phyloP scores from a whole-genome alignment of 2,888 invertebrate species.

The Andrena chrysosceles region DNA sequence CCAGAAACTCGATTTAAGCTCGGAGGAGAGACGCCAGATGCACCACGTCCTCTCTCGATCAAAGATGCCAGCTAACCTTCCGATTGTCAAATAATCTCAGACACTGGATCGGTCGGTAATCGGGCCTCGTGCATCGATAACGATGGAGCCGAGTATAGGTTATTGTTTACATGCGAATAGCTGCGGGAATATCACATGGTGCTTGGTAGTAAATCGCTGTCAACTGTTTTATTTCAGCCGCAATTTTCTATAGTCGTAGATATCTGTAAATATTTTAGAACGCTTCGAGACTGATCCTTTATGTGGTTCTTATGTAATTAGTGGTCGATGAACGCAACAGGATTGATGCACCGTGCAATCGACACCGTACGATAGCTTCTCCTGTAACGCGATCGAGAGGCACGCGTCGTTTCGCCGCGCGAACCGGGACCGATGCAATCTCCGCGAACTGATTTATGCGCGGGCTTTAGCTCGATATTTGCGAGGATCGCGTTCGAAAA shows the following conservation, averaged over 20 bases:
- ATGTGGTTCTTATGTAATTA: constrained; percentile 12
- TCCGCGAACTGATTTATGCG: background rate
- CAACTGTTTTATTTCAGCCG: background rate
- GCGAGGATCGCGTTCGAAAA: background rate
- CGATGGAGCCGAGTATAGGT: constrained; percentile 42
- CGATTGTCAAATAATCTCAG: constrained; percentile 45
- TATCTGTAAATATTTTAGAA: background rate
- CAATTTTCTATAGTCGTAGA: background rate
- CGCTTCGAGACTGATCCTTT: background rate
- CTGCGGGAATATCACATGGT: constrained; percentile 34
- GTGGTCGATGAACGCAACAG: background rate
- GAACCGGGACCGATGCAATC: background rate
- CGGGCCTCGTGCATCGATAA: background rate
- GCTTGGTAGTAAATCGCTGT: background rate
- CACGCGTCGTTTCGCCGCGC: constrained; percentile 11
- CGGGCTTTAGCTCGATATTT: background rate
- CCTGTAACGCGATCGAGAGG: background rate
- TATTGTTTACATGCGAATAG: constrained; percentile 56
- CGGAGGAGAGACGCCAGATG: too few species aligned
- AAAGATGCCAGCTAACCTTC: constrained; percentile 7
- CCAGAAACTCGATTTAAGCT: background rate
- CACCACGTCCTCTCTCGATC: background rate
- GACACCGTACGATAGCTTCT: background rate
- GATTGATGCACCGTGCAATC: background rate
- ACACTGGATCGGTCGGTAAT: background rate